Percentiles rank a stretch among this genome's conserved stretches.
These are phyloP conservation scores for Diploptera punctata DNA, from an alignment of 2,888 invertebrate species.

Conservation along the genomic window DNA sequence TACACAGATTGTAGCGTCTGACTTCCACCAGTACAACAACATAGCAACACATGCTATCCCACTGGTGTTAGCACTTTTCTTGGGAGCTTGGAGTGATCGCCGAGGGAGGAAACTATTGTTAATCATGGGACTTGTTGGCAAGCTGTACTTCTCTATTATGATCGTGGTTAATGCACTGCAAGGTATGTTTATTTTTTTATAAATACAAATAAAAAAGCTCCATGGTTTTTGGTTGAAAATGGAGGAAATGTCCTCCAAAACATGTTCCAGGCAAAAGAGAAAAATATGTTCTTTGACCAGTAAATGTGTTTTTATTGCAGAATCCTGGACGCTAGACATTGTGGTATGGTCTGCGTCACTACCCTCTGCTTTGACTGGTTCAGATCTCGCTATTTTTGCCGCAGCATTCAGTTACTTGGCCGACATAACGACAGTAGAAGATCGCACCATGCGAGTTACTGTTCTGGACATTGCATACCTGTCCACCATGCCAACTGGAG, in stretches of 20 bases:
- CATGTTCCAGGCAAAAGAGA: too few relatives aligned
- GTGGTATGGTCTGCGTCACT: constrained; percentile 77
- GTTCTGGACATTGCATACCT: constrained; percentile 83
- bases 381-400: constrained; percentile 81
- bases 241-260: too few relatives aligned
- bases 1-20: constrained; percentile 73
- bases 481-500: constrained; percentile 82
- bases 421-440: constrained; percentile 72
- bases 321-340: constrained; percentile 75
- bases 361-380: constrained; percentile 78
- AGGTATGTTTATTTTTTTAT: constrained; percentile 52
- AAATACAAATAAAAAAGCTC: too few relatives aligned
- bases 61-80: constrained; percentile 76
- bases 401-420: constrained; percentile 82
- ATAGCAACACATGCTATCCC: constrained; percentile 77
- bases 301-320: constrained; percentile 49
- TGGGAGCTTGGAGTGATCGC: constrained; percentile 84
- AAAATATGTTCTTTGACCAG: too few relatives aligned
- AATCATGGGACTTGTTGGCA: constrained; percentile 74
- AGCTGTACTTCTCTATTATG: constrained; percentile 77
- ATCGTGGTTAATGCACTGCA: constrained; percentile 71
- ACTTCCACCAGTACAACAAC: constrained; percentile 80
- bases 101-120: constrained; percentile 77
- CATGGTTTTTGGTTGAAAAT: too few relatives aligned
- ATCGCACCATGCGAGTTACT: constrained; percentile 79